Evolutionary conservation across 2,888 invertebrate species (phyloP).

Genomic region (Drosophila robusta): DNA sequence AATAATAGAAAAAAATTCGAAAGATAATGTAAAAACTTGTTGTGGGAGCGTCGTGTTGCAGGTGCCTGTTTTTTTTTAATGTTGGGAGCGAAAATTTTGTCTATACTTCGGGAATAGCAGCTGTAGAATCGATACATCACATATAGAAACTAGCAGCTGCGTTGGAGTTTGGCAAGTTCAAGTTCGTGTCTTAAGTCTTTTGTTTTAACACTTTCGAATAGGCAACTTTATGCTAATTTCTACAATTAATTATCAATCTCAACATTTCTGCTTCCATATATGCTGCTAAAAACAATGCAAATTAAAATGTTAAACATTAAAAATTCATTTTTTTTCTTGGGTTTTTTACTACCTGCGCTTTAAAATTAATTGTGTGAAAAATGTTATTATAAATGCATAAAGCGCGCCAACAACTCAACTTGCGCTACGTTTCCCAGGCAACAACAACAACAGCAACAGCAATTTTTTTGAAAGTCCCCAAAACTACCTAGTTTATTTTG

Average conservation of each 20-base stretch:
- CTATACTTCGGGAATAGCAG: not conserved
- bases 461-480: conserved; percentile 50
- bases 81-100: conserved; percentile 3
- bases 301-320: conserved; percentile 64
- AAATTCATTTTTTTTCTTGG: conserved; percentile 17
- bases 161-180: conserved; percentile 47
- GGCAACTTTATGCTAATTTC: conserved; percentile 59
- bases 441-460: conserved; percentile 4
- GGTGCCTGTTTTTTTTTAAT: conserved; percentile 52
- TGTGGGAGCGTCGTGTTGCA: conserved; percentile 61
- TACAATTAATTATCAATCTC: conserved; percentile 54
- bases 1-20: conserved; percentile 10
- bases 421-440: conserved; percentile 48
- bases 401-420: conserved; percentile 35
- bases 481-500: conserved; percentile 31
- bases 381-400: conserved; percentile 65
- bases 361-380: conserved; percentile 74
- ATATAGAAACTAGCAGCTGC: conserved; percentile 8
- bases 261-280: conserved; percentile 9
- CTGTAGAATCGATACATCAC: conserved; percentile 20
- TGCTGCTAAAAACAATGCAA: conserved; percentile 35
- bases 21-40: conserved; percentile 53
- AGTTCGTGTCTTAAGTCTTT: conserved; percentile 56
- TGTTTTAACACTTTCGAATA: conserved; percentile 47
- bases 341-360: conserved; percentile 30